These are phyloP conservation scores for Encarsia formosa DNA, from an alignment of 2,888 invertebrate species.

Conservation along the genomic window DNA sequence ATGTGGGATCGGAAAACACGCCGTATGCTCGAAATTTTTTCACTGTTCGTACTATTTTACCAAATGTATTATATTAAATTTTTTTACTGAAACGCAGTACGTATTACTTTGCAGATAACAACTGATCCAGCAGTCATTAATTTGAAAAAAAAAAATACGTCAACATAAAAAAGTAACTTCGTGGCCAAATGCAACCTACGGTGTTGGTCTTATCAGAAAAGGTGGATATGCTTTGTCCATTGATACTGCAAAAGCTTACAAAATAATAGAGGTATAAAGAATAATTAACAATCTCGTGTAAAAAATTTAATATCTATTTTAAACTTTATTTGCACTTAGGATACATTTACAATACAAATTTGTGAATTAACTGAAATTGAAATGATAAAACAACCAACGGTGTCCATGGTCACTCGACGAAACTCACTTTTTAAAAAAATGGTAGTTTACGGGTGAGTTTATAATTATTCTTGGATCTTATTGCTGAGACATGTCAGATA, in stretches of 20 bases:
- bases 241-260: constrained; percentile 65
- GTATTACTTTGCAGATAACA: no score
- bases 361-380: constrained; percentile 61
- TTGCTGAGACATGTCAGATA: no score
- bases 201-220: constrained; percentile 57
- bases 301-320: not conserved
- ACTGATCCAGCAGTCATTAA: constrained; percentile 60
- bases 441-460: constrained; percentile 36
- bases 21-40: constrained; percentile 42
- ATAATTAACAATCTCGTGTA: not conserved
- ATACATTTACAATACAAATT: constrained; percentile 63
- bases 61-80: no score
- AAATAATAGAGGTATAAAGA: constrained; percentile 56
- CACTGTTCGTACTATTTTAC: constrained; percentile 1
- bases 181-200: constrained; percentile 53
- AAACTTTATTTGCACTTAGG: constrained; percentile 32
- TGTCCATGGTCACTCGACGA: constrained; percentile 34
- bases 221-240: constrained; percentile 70
- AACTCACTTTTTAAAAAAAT: constrained; percentile 40
- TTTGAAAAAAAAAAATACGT: constrained; percentile 56
- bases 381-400: constrained; percentile 32
- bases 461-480: not conserved
- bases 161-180: not conserved
- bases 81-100: no score
- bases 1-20: constrained; percentile 42